Conservation (phyloP, 2,113 vertebrate genomes). For the Muntiacus muntjak region DNA sequence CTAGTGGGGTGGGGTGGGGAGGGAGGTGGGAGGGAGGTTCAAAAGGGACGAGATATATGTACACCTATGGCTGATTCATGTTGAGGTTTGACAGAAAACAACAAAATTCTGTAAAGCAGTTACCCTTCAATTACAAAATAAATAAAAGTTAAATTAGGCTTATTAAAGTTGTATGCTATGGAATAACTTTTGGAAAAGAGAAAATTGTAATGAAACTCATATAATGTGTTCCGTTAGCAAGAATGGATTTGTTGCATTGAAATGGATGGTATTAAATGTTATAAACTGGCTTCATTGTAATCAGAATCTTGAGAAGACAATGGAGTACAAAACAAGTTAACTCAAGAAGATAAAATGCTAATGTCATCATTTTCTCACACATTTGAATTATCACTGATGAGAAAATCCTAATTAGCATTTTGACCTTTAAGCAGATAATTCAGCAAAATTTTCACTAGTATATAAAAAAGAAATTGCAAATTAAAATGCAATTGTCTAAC, state of each 20-base stretch:
- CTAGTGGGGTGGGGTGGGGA: not conserved
- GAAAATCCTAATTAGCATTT: constrained; percentile 76
- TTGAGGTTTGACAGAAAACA: not conserved
- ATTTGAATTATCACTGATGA: constrained; percentile 72
- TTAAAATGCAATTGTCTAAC: constrained; percentile 53
- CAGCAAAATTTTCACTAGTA: constrained; percentile 73
- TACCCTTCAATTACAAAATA: not conserved
- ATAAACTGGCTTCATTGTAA: constrained; percentile 8
- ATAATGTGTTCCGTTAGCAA: not conserved
- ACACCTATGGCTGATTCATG: not conserved
- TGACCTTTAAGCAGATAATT: constrained; percentile 79
- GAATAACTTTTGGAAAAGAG: not conserved
- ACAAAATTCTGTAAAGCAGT: not conserved
- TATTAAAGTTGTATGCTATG: not conserved
- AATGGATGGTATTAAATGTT: not conserved
- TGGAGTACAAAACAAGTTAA: constrained; percentile 40
- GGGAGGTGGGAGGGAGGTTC: not conserved
- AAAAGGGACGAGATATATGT: not conserved
- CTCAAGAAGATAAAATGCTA: constrained; percentile 57
- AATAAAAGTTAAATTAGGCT: not conserved
- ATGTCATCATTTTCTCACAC: constrained; percentile 68
- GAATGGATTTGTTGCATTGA: not conserved
- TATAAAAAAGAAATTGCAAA: constrained; percentile 53
- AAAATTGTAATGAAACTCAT: not conserved
- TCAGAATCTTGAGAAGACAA: constrained; percentile 53